Conservation (phyloP, 1,140 invertebrate genomes). For the Diabrotica undecimpunctata region DNA sequence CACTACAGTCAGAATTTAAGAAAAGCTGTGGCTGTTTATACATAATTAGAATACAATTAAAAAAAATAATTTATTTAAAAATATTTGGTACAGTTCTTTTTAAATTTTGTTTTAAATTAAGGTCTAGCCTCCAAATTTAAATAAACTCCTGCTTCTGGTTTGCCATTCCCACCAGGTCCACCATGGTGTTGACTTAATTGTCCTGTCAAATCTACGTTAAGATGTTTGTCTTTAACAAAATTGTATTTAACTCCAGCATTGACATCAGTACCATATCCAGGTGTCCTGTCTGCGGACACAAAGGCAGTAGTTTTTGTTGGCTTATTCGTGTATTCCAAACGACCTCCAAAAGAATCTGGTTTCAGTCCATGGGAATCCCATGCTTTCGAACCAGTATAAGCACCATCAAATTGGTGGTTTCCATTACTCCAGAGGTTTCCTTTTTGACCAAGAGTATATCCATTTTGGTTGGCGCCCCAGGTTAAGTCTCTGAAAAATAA, state of each 20-base stretch:
- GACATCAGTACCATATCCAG: conserved; percentile 3
- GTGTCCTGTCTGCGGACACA: background rate
- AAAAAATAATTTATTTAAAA: no score
- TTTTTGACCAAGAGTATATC: background rate
- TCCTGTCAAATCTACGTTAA: conserved; percentile 19
- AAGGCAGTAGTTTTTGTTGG: background rate
- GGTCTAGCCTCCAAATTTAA: conserved; percentile 8
- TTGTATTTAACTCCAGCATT: background rate
- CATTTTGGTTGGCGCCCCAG: background rate
- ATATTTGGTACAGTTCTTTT: no score
- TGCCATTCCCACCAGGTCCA: conserved; percentile 14
- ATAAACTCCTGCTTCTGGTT: conserved; percentile 15
- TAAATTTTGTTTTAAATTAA: no score
- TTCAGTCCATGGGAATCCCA: background rate
- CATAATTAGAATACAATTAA: no score
- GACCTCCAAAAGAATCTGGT: background rate
- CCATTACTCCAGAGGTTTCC: background rate
- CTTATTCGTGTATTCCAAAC: background rate
- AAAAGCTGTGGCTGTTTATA: no score
- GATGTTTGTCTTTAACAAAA: background rate
- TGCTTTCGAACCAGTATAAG: background rate
- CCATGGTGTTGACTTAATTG: conserved; percentile 14
- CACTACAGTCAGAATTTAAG: no score
- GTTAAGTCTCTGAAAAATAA: background rate
- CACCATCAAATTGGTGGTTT: background rate